A percentile compares a stretch with the other conserved stretches of the same genome.
Evolutionary conservation across 2,113 vertebrate species (phyloP).

Genomic region (Hemicordylus capensis): DNA sequence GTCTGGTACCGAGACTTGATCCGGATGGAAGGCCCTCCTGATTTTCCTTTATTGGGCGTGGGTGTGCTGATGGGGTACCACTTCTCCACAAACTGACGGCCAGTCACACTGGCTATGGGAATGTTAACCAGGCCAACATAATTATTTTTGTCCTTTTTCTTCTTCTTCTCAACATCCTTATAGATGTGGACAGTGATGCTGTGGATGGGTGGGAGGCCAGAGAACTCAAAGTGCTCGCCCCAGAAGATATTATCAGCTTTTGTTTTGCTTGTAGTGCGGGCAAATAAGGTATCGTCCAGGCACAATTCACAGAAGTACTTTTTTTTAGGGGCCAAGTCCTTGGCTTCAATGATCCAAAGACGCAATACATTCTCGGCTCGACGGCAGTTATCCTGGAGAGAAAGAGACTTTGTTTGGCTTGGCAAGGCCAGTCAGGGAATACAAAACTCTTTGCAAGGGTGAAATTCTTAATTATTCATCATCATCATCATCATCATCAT

Average conservation of each 20-base stretch:
- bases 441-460: neutral
- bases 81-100: conserved; percentile 95
- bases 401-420: conserved; percentile 24
- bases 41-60: conserved; percentile 88
- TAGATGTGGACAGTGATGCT: conserved; percentile 96
- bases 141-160: conserved; percentile 98
- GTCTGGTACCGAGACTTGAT: conserved; percentile 96
- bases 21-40: conserved; percentile 90
- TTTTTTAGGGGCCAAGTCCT: conserved; percentile 94
- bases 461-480: conserved; percentile 9
- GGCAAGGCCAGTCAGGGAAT: neutral
- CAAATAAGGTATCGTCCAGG: conserved; percentile 94
- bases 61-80: conserved; percentile 98
- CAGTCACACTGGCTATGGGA: conserved; percentile 83
- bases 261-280: conserved; percentile 95
- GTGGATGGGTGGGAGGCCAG: conserved; percentile 82
- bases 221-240: conserved; percentile 97
- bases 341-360: conserved; percentile 98
- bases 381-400: conserved; percentile 89
- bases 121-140: conserved; percentile 96
- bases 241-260: conserved; percentile 95
- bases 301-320: conserved; percentile 98
- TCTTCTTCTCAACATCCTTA: conserved; percentile 93
- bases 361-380: conserved; percentile 91
- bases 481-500: too few relatives aligned